Evolutionary conservation across 2,888 invertebrate genomes (phyloP), one percentile per base, ranked within the genome.

Genomic region (Podotricha telesiphe): DNA sequence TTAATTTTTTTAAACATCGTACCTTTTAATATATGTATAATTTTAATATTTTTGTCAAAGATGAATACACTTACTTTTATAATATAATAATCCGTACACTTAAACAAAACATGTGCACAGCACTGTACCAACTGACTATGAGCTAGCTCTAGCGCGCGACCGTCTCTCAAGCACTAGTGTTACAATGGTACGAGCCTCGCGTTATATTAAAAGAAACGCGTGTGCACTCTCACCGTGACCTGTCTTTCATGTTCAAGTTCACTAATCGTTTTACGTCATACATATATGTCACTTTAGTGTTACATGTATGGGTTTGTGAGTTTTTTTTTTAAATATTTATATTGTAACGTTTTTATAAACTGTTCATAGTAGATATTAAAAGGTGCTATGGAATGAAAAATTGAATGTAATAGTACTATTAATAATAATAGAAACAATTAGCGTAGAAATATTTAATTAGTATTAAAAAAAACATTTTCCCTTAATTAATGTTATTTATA

Each of bases 241-340:
- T 45, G 51, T 59, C 58, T 63, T 69, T 69, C 71, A 71, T 50
- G 71, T 63, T 69, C 71, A 71, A 71, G 71, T 71, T 71, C 69
- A 71, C 20, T 50, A 20, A 50, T 20, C 45, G 11, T 22, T 37
- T 66, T 68, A 68, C 68, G 65, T 71, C 65, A 68, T 3, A 6
- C 6, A n/a, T n/a, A n/a, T n/a, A n/a, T 51, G 11, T n/a, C 28
- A 10, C 34, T 53, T 53, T 7, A 22, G 15, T 50, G 50, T 50
- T 20, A 20, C 50, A 13, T 15, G n/a, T 51, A 7, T 37, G 15
- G 51, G n/a, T 15, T 15, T 11, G 20, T 50, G 8, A 20, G 19
- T 10, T 48, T 2, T 37, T 37, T 37, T 37, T 37, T 37, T 37
- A n/a, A n/a, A n/a, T n/a, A n/a, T n/a, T n/a, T n/a, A n/a, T n/a